A percentile compares a stretch with the other conserved stretches of the same genome.
phyloP scores from a whole-genome alignment of 2,113 vertebrate genomes.

The Seriola aureovittata region DNA sequence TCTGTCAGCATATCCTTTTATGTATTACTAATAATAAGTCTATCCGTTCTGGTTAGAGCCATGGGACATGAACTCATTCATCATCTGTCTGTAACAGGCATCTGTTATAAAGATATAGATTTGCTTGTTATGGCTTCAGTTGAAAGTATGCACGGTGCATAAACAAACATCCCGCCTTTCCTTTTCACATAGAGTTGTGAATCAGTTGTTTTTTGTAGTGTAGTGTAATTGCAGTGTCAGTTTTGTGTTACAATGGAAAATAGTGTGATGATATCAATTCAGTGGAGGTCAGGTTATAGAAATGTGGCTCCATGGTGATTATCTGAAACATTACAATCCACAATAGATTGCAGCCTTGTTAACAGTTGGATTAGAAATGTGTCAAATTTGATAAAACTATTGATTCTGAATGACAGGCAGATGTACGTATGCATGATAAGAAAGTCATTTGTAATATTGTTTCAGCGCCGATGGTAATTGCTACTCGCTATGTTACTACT shows the following conservation, averaged over 20 bases:
- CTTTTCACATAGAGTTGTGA: neutral
- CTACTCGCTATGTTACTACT: neutral
- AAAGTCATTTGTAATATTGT: slow-evolving; percentile 5
- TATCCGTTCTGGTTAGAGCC: neutral
- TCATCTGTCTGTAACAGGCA: neutral
- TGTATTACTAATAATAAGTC: neutral
- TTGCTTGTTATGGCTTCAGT: slow-evolving; percentile 1
- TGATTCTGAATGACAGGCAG: slow-evolving; percentile 17
- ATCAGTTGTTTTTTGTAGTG: slow-evolving; percentile 14
- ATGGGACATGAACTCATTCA: slow-evolving; percentile 1
- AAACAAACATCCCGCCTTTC: neutral
- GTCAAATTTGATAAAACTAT: neutral
- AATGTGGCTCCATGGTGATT: slow-evolving; percentile 20
- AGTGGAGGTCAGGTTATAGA: slow-evolving; percentile 23
- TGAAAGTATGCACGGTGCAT: neutral
- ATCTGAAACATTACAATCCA: slow-evolving; percentile 17
- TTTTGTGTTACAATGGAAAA: slow-evolving; percentile 5
- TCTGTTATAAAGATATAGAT: neutral
- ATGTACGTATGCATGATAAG: slow-evolving; percentile 12
- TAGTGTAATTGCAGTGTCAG: neutral
- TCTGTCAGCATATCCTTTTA: neutral
- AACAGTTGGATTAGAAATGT: neutral
- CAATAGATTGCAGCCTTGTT: slow-evolving; percentile 24
- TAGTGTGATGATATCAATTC: neutral
- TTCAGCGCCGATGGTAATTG: neutral